Evolutionary conservation across 1,140 invertebrate genomes (phyloP).

Genomic region (Macrocentrus cingulum): DNA sequence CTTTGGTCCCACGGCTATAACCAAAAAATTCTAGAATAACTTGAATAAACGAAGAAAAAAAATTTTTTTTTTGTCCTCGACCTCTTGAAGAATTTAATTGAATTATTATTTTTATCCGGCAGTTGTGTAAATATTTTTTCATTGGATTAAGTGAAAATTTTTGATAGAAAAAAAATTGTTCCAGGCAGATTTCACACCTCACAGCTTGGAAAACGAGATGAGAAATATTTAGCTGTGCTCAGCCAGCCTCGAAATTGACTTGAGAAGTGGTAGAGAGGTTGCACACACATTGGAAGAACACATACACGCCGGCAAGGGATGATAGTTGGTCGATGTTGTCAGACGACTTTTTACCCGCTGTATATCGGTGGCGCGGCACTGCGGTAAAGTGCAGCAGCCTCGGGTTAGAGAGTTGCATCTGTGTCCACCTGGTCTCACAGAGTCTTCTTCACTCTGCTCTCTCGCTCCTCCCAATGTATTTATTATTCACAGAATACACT

Average conservation of each 20-base stretch:
- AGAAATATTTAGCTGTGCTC: slow-evolving; percentile 23
- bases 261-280: not conserved
- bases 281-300: not conserved
- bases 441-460: no score
- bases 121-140: no score
- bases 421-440: slow-evolving; percentile 4
- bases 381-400: slow-evolving; percentile 22
- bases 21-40: no score
- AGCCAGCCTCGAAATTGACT: slow-evolving; percentile 27
- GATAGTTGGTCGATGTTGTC: not conserved
- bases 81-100: no score
- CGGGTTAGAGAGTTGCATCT: slow-evolving; percentile 9
- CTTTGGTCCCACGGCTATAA: no score
- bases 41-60: no score
- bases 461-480: not conserved
- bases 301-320: not conserved
- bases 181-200: not conserved
- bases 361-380: slow-evolving; percentile 3
- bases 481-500: slow-evolving; percentile 13
- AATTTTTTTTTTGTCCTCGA: no score
- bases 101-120: no score
- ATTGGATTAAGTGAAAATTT: no score
- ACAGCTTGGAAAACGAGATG: not conserved
- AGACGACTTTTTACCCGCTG: not conserved
- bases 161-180: not conserved